Evolutionary conservation across 2,113 vertebrate genomes (phyloP), one percentile per base, ranked within the genome.

Genomic region (Corydoras sp.): DNA sequence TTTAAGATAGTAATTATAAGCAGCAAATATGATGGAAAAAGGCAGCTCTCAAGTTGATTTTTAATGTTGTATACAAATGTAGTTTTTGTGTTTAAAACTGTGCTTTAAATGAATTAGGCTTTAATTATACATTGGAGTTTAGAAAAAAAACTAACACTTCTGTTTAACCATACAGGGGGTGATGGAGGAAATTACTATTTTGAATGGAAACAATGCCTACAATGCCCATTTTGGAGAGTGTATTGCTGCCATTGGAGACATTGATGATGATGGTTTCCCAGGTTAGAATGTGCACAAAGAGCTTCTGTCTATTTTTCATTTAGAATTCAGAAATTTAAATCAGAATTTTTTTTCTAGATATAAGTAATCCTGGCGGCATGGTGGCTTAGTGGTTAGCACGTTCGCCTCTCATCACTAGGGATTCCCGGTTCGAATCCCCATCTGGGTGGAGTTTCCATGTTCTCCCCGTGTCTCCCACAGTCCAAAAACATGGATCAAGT

Each of bases 221-320:
- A 97, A 98, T 0, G 95, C 95, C 0, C 95, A 96, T 85, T 99
- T 99, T 48, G 97, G 97, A 75, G 95, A 98, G 85, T 93, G 89
- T 84, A 93, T 99, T 2, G 80, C 93, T 0, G 72, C 86, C 5
- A 91, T 99, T 0, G 94, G 92, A 0, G 96, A 99, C 82, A 89
- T 99, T 0, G 97, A 99, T 30, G 94, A 97, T 0, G 96, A 99
- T 2, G 94, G 96, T 14, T 99, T 93, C 77, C 89, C 92, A 91
- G 97, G 97, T 98, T 8, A 72, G 92, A 85, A 1, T 51, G 4
- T 58, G 15, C 29, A 68, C 2, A 59, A 14, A 14, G 3, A 5
- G 3, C 7, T 3, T 56, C 54, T 56, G 54, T 56, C 13, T 24
- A 9, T 48, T 50, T 35, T 31, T 29, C 29, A 29, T 65, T 51